phyloP scores from a whole-genome alignment of 2,888 invertebrate genomes.

The Vesta saturnalis region DNA sequence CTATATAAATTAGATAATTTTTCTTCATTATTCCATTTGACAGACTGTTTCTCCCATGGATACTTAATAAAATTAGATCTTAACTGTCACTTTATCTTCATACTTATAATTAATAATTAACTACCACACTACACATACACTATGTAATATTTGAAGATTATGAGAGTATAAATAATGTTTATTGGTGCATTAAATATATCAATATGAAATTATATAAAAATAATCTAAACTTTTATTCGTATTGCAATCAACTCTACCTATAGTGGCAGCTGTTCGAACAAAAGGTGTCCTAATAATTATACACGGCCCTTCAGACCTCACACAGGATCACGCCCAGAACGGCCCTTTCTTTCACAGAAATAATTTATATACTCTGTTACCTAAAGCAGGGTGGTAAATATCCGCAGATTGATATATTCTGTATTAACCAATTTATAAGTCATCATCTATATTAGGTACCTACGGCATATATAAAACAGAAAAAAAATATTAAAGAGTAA shows the following conservation, averaged over 20 bases:
- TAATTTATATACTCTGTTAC: slow-evolving; percentile 55
- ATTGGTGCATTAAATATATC: background rate
- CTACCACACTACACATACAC: no score
- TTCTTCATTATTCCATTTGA: slow-evolving; percentile 12
- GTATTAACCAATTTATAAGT: slow-evolving; percentile 49
- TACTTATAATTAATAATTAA: background rate
- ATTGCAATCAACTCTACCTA: slow-evolving; percentile 45
- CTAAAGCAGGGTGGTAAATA: slow-evolving; percentile 42
- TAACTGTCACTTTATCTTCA: background rate
- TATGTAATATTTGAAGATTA: background rate
- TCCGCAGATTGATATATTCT: slow-evolving; percentile 40
- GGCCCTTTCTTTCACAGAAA: slow-evolving; percentile 58
- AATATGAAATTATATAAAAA: background rate
- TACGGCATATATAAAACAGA: slow-evolving; percentile 29
- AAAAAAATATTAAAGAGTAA: slow-evolving; percentile 23
- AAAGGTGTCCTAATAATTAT: slow-evolving; percentile 62
- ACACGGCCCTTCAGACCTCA: slow-evolving; percentile 60
- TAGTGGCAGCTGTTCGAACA: slow-evolving; percentile 59
- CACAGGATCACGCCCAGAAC: slow-evolving; percentile 60
- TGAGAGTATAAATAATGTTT: background rate
- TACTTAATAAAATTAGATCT: background rate
- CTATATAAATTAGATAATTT: slow-evolving; percentile 12
- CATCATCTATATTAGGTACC: slow-evolving; percentile 42
- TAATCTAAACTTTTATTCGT: slow-evolving; percentile 23
- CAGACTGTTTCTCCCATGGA: background rate